phyloP scores from a whole-genome alignment of 2,797 vertebrate genomes.

The Paedocypris micromegethes region DNA sequence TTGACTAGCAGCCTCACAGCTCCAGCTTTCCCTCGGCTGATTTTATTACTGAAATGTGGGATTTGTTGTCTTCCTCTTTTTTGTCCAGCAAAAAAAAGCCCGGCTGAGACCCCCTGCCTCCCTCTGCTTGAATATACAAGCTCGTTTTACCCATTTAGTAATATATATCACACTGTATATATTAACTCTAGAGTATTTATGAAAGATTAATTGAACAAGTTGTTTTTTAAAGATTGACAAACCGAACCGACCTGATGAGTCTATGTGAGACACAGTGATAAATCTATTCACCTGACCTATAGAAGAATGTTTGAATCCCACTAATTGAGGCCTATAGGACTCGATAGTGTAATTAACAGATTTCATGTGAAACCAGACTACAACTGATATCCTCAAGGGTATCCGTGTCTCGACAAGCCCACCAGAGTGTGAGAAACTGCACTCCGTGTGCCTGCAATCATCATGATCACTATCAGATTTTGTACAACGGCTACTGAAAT shows the following conservation, averaged over 20 bases:
- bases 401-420: conserved; percentile 62
- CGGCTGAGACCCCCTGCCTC: background rate
- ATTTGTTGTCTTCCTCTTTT: conserved; percentile 59
- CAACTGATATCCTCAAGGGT: conserved; percentile 68
- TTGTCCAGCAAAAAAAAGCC: conserved; percentile 54
- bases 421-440: conserved; percentile 68
- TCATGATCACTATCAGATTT: conserved; percentile 4
- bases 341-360: conserved; percentile 71
- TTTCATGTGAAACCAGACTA: conserved; percentile 63
- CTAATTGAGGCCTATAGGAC: conserved; percentile 66
- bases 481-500: background rate
- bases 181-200: too few species aligned
- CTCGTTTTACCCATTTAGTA: too few species aligned
- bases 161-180: too few species aligned
- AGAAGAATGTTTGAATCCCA: conserved; percentile 56
- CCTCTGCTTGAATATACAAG: too few species aligned
- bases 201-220: too few species aligned
- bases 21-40: conserved; percentile 40
- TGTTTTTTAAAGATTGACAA: too few species aligned
- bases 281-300: conserved; percentile 57
- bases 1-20: conserved; percentile 7
- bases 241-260: conserved; percentile 1
- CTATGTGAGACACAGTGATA: conserved; percentile 29
- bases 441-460: conserved; percentile 7
- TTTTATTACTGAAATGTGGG: conserved; percentile 57